phyloP scores from a whole-genome alignment of 2,888 invertebrate genomes.

The Caenorhabditis becei region DNA sequence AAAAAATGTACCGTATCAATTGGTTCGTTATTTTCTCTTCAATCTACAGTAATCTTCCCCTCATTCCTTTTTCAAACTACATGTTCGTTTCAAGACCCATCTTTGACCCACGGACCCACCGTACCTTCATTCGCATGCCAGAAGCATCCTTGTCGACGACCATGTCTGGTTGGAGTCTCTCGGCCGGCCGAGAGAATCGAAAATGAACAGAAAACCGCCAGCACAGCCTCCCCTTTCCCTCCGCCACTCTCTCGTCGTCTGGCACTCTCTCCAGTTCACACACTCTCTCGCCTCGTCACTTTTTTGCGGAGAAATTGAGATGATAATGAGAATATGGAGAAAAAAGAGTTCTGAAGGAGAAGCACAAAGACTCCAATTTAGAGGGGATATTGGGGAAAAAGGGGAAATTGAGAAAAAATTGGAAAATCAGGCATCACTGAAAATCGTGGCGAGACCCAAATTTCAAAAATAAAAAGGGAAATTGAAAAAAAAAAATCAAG shows the following conservation, averaged over 20 bases:
- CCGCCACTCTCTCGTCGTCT: conserved; percentile 9
- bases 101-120: no score
- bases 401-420: no score
- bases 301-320: not conserved
- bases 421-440: no score
- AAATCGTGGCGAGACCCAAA: no score
- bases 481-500: no score
- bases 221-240: conserved; percentile 21
- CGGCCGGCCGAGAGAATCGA: conserved; percentile 30
- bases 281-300: no score
- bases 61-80: not conserved
- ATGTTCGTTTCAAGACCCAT: not conserved
- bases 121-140: conserved; percentile 57
- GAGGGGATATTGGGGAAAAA: no score
- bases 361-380: no score
- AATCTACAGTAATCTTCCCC: not conserved
- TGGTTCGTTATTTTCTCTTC: no score
- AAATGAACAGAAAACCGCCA: conserved; percentile 18
- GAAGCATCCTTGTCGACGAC: conserved; percentile 47
- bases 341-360: no score
- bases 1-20: no score
- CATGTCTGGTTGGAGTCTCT: conserved; percentile 21
- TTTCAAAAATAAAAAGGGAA: no score
- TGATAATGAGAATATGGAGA: conserved; percentile 1
- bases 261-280: conserved; percentile 1